Percentiles rank a stretch among this genome's conserved stretches.
These are phyloP conservation scores for Dunckerocampus dactyliophorus DNA, from an alignment of 2,113 vertebrate genomes.

Conservation along the genomic window DNA sequence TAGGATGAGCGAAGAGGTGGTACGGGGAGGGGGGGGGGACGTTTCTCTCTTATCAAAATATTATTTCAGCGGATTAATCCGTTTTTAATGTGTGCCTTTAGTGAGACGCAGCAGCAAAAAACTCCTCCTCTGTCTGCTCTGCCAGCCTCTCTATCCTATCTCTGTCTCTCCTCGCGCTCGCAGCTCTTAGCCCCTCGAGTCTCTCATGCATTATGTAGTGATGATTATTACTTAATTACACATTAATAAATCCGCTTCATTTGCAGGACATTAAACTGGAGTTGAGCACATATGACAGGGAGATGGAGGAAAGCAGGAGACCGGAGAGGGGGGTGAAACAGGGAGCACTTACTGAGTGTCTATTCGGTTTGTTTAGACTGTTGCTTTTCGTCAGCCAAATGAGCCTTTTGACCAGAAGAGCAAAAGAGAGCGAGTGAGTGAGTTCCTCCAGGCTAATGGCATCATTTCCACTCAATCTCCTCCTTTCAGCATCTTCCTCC, in stretches of 20 bases:
- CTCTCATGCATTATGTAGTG: slow-evolving; percentile 79
- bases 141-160: slow-evolving; percentile 57
- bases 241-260: slow-evolving; percentile 82
- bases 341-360: slow-evolving; percentile 39
- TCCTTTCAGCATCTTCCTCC: slow-evolving; percentile 5
- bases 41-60: slow-evolving; percentile 76
- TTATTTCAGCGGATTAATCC: slow-evolving; percentile 78
- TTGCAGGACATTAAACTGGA: slow-evolving; percentile 79
- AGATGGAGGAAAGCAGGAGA: slow-evolving; percentile 42
- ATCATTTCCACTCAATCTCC: slow-evolving; percentile 50
- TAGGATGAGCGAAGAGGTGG: slow-evolving; percentile 28
- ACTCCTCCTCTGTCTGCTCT: slow-evolving; percentile 47
- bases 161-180: slow-evolving; percentile 56
- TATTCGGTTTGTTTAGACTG: slow-evolving; percentile 58
- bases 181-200: slow-evolving; percentile 68
- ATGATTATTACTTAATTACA: slow-evolving; percentile 84
- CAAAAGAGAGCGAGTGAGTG: slow-evolving; percentile 3
- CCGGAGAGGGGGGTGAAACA: slow-evolving; percentile 10
- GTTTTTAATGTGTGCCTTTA: slow-evolving; percentile 77
- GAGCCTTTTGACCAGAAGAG: slow-evolving; percentile 50
- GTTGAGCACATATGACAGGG: slow-evolving; percentile 70
- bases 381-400: slow-evolving; percentile 59
- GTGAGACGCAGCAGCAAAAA: slow-evolving; percentile 54
- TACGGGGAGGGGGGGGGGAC: slow-evolving; percentile 20
- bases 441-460: slow-evolving; percentile 42